Percentiles rank a stretch among this genome's conserved stretches.
Evolutionary conservation across 2,113 vertebrate genomes (phyloP).

Genomic region (Neopipo cinnamomea): DNA sequence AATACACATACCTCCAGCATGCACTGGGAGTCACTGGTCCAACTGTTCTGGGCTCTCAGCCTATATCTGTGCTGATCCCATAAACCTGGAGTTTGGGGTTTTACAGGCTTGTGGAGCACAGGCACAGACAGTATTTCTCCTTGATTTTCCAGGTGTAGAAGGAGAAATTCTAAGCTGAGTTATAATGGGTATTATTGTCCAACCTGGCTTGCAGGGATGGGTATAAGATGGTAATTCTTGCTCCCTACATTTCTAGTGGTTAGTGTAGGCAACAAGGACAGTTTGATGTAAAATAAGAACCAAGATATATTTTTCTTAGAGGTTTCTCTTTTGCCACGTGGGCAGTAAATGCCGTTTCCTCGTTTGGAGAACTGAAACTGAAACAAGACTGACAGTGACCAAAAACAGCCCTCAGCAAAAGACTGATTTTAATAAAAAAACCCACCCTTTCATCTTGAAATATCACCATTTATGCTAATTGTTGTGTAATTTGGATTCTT

Average conservation of each 20-base stretch:
- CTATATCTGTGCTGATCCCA: background rate
- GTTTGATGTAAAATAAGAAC: background rate
- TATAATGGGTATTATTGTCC: background rate
- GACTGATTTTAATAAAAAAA: background rate
- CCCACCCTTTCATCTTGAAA: background rate
- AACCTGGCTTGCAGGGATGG: background rate
- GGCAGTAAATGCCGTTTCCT: background rate
- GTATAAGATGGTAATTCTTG: background rate
- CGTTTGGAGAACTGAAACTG: accelerated
- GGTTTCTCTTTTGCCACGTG: accelerated
- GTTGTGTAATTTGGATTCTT: background rate
- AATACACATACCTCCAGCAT: accelerated
- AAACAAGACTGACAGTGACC: background rate
- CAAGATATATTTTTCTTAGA: accelerated
- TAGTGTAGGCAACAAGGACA: background rate
- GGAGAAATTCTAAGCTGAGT: background rate
- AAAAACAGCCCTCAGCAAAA: background rate
- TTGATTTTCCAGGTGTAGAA: background rate
- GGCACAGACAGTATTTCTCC: background rate
- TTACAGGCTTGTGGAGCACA: background rate
- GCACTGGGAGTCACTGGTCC: background rate
- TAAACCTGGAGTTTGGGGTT: background rate
- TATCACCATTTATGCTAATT: background rate
- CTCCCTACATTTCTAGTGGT: background rate
- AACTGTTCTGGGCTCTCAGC: background rate